A percentile compares a stretch with the other conserved stretches of the same genome.
Evolutionary conservation across 2,888 invertebrate species (phyloP).

Genomic region (Phaonia tiefii): DNA sequence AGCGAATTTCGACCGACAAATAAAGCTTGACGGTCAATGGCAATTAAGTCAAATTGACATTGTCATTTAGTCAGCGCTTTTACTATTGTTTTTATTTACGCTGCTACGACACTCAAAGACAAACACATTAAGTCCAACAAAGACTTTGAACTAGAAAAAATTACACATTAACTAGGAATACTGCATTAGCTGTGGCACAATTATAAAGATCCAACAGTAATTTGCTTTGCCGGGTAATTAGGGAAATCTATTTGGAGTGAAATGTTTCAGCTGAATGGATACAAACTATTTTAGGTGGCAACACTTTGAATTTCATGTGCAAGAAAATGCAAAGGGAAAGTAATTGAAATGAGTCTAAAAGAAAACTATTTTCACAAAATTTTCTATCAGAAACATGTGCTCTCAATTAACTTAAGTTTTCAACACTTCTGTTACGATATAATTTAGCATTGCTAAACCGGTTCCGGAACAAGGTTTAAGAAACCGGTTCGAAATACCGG

Average conservation of each 20-base stretch:
- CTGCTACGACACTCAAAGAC: background rate
- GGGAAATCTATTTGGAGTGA: constrained; percentile 4
- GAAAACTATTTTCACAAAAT: too few species aligned
- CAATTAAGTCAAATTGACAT: constrained; percentile 55
- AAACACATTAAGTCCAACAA: background rate
- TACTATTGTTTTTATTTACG: constrained; percentile 1
- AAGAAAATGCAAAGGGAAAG: too few species aligned
- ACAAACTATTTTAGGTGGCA: too few species aligned
- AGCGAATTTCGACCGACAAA: constrained; percentile 48
- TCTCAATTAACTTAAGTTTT: too few species aligned
- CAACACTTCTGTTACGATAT: too few species aligned
- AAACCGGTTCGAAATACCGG: too few species aligned
- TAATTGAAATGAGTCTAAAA: too few species aligned
- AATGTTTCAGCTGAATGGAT: constrained; percentile 29
- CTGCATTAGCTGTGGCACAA: background rate
- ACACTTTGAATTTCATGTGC: too few species aligned
- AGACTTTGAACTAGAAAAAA: constrained; percentile 9
- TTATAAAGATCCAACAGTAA: too few species aligned
- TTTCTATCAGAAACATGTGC: too few species aligned
- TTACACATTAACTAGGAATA: background rate
- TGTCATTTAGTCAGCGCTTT: constrained; percentile 30
- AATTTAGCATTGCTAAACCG: too few species aligned
- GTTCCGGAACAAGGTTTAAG: too few species aligned
- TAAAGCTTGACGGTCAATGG: constrained; percentile 66
- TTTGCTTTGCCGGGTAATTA: constrained; percentile 16